Conservation (phyloP, 2,797 vertebrate species). For the Hydrolagus colliei region DNA sequence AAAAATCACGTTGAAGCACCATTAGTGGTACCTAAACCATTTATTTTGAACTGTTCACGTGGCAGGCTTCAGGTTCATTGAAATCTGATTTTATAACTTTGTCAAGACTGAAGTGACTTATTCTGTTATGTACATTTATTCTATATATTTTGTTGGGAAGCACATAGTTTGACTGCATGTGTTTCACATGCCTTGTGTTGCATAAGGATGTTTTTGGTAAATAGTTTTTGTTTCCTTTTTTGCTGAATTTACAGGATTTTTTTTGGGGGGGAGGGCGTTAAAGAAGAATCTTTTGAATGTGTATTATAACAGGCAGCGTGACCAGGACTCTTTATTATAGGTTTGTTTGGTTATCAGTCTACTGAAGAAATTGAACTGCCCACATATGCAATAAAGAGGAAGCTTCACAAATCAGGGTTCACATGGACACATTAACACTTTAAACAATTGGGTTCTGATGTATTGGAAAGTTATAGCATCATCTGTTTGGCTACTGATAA, state of each 20-base stretch:
- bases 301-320: conserved; percentile 56
- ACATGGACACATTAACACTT: conserved; percentile 35
- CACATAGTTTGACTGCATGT: conserved; percentile 48
- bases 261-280: conserved; percentile 39
- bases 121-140: conserved; percentile 36
- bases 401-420: background rate
- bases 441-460: conserved; percentile 43
- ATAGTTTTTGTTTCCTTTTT: conserved; percentile 40
- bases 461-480: conserved; percentile 44
- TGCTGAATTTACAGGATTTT: conserved; percentile 55
- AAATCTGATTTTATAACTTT: conserved; percentile 29
- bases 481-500: conserved; percentile 48
- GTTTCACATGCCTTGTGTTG: conserved; percentile 45
- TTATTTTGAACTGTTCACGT: background rate
- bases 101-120: conserved; percentile 41
- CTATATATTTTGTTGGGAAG: conserved; percentile 41
- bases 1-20: background rate
- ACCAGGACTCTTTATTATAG: conserved; percentile 38
- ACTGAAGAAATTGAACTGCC: conserved; percentile 54
- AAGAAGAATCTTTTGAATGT: conserved; percentile 60
- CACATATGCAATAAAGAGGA: conserved; percentile 50
- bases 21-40: background rate
- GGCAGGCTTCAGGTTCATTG: conserved; percentile 29
- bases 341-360: conserved; percentile 44
- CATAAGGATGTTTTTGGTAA: conserved; percentile 40